Evolutionary conservation across 1,140 invertebrate species (phyloP).

Genomic region (Nephotettix cincticeps): DNA sequence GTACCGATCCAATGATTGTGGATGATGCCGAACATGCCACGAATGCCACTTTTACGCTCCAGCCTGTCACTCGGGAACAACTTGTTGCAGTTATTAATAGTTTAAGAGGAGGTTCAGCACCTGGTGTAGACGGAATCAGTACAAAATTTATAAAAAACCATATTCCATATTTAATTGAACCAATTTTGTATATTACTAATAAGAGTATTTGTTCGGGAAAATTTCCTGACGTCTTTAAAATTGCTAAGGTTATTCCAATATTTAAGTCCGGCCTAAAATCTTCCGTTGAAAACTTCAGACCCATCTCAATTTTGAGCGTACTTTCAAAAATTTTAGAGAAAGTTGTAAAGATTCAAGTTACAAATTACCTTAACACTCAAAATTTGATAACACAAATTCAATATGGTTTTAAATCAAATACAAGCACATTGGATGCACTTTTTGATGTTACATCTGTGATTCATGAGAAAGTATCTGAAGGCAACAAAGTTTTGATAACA

Average conservation of each 20-base stretch:
- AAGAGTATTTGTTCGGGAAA: background rate
- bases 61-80: background rate
- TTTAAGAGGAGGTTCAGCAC: background rate
- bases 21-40: too few relatives aligned
- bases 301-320: background rate
- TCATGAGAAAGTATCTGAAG: background rate
- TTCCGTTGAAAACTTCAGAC: background rate
- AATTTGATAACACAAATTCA: background rate
- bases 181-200: background rate
- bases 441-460: background rate
- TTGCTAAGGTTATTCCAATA: slow-evolving; percentile 2
- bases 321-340: background rate
- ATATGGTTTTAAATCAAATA: background rate
- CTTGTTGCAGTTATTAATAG: background rate
- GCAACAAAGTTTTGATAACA: background rate
- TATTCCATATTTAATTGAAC: background rate
- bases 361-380: too few relatives aligned
- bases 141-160: background rate
- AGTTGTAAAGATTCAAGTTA: background rate
- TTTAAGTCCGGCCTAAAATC: background rate
- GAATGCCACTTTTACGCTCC: too few relatives aligned
- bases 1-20: too few relatives aligned
- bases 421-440: background rate
- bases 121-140: background rate
- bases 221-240: background rate